Evolutionary conservation across 37 sponge, comb jelly and placozoan genomes (phyloP).

Genomic region (Lycopodina hypogea): DNA sequence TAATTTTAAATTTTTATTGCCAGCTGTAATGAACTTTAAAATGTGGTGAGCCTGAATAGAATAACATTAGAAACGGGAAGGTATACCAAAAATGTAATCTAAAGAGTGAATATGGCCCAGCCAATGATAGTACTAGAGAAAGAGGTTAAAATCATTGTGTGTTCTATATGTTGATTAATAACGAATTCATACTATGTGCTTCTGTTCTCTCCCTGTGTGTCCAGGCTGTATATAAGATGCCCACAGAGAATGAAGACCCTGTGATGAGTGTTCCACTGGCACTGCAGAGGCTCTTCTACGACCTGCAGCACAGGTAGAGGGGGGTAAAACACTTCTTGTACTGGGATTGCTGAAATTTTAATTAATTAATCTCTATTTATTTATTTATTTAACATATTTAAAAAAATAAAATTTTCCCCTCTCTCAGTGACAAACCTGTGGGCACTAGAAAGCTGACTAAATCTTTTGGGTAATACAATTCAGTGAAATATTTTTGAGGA

Average conservation of each 20-base stretch:
- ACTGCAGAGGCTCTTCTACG: slow-evolving; percentile 94
- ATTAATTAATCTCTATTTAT: not conserved
- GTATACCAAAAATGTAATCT: too few species aligned
- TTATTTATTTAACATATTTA: not conserved
- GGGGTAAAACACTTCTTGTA: not conserved
- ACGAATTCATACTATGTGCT: too few species aligned
- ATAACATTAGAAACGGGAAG: too few species aligned
- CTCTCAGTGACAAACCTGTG: slow-evolving; percentile 88
- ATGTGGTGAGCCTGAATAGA: too few species aligned
- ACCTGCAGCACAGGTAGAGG: slow-evolving; percentile 84
- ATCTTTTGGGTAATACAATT: slow-evolving; percentile 82
- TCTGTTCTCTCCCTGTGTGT: not conserved
- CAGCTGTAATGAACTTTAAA: too few species aligned
- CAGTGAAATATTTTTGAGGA: not conserved
- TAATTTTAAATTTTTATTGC: too few species aligned
- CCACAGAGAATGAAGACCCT: slow-evolving; percentile 91
- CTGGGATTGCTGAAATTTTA: not conserved
- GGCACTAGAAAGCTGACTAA: slow-evolving; percentile 97
- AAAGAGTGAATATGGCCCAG: too few species aligned
- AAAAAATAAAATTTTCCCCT: not conserved
- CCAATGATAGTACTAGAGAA: too few species aligned
- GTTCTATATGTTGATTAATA: too few species aligned
- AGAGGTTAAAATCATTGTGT: too few species aligned
- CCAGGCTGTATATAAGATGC: slow-evolving; percentile 96
- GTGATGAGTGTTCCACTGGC: slow-evolving; percentile 95